These are phyloP conservation scores for Diarsia rubi DNA, from an alignment of 2,888 invertebrate species.

Conservation along the genomic window DNA sequence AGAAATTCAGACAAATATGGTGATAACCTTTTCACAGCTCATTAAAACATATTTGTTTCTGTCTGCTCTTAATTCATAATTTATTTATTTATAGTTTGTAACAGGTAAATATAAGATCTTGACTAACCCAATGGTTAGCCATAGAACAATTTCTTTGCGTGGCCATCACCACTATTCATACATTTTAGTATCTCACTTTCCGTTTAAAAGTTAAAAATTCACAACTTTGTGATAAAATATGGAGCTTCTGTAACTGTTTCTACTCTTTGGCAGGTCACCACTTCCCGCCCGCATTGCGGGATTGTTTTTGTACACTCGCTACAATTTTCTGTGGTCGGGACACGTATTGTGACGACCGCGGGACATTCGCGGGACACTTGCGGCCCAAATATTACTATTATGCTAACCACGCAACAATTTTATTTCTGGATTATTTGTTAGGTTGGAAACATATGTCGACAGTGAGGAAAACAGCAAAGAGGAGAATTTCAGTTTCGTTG, in stretches of 20 bases:
- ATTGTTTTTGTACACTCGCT: conserved; percentile 52
- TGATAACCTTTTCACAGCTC: background rate
- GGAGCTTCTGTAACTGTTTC: background rate
- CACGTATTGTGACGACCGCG: conserved; percentile 40
- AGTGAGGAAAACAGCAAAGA: background rate
- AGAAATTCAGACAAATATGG: background rate
- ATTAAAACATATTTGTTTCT: background rate
- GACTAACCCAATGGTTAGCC: too few relatives aligned
- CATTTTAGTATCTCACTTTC: background rate
- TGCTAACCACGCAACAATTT: conserved; percentile 30
- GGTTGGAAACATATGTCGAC: conserved; percentile 4
- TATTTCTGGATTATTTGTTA: conserved; percentile 20
- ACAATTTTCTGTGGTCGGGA: conserved; percentile 32
- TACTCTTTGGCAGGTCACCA: background rate
- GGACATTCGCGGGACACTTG: conserved; percentile 34
- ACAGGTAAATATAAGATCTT: too few relatives aligned
- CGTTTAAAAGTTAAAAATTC: background rate
- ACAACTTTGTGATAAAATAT: background rate
- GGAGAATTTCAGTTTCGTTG: background rate
- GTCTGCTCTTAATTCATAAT: background rate
- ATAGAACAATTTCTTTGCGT: background rate
- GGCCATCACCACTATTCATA: background rate
- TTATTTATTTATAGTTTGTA: too few relatives aligned
- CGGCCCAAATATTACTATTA: conserved; percentile 9
- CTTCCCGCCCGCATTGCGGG: conserved; percentile 60